Conservation (phyloP, 2,888 invertebrate genomes). For the Drosophila neutralis region DNA sequence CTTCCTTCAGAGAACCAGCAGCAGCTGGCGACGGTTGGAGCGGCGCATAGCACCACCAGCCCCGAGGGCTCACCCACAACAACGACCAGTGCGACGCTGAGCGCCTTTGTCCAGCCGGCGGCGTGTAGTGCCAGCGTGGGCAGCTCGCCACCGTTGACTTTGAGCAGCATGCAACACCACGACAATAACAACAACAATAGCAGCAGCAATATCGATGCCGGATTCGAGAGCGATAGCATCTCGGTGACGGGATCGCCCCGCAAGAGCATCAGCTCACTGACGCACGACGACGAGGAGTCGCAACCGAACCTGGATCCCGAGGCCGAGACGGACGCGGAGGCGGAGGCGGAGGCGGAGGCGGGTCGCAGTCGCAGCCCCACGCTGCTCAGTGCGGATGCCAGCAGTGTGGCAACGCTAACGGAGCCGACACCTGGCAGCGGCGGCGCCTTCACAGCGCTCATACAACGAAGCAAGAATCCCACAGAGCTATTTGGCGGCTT, state of each 20-base stretch:
- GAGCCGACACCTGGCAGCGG: conserved; percentile 63
- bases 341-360: conserved; percentile 41
- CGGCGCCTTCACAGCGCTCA: conserved; percentile 84
- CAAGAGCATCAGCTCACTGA: conserved; percentile 85
- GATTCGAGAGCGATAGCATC: conserved; percentile 85
- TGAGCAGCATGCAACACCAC: conserved; percentile 69
- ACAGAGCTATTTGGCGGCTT: conserved; percentile 84
- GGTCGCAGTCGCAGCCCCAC: conserved; percentile 53
- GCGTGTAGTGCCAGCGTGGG: conserved; percentile 71
- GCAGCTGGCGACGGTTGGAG: conserved; percentile 77
- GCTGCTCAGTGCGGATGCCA: conserved; percentile 48
- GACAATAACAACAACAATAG: conserved; percentile 84
- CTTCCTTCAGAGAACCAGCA: conserved; percentile 60
- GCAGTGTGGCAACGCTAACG: conserved; percentile 49
- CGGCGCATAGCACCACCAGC: conserved; percentile 90
- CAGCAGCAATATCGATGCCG: conserved; percentile 84
- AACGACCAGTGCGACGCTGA: conserved; percentile 68
- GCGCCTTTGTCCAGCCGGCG: conserved; percentile 66
- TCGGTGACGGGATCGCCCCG: conserved; percentile 85
- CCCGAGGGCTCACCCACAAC: conserved; percentile 87
- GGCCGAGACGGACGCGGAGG: conserved; percentile 26
- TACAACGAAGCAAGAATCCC: conserved; percentile 84
- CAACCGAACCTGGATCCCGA: conserved; percentile 42
- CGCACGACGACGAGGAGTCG: conserved; percentile 83
- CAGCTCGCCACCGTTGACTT: conserved; percentile 81